Base-by-base conservation (phyloP, 1,140 invertebrate genomes). In the Bombus vancouverensis region DNA sequence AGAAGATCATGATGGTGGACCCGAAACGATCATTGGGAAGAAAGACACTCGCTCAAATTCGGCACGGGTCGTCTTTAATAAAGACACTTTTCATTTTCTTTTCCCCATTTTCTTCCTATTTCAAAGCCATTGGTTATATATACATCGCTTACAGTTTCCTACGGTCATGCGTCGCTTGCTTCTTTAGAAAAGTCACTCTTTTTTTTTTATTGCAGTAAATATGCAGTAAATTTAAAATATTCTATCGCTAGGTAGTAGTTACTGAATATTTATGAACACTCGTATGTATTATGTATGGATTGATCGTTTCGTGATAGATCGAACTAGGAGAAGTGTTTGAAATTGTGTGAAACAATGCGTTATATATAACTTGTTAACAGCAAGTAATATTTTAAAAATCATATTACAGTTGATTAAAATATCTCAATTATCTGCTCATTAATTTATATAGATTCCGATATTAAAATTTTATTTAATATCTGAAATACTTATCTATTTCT, bases 11-110 rank as follows among this genome's bases (percentile, higher is more conserved):
- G 83, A 92, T 87, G 84, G 81, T 88, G 82, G 80, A 90, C 39
- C 70, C 28, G 66, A 84, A 76, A 80, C 47, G 82, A 83, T 80
- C 82, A 65, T 83, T 59, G 77, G 32, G 82, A 81, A 87, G 78
- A 75, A 81, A 89, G 72, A 87, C 71, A 77, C 66, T 90, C 86
- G 91, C 68, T 88, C 79, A 72, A 91, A 95, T 94, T 94, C 92
- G 91, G 91, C 90, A 91, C 88, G 87, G 90, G 71, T 79, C 86
- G 75, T 86, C 87, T 94, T 87, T 95, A 94, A 95, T 95, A 94
- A 93, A 95, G 95, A 94, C 94, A 95, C 95, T 92, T 90, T 91
- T 95, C 94, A 93, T 94, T 91, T 34, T 32, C 22, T 25, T 42
- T 8, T 25, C 18, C 59, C 28, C 39, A 32, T 18, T 18, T 70